Base-by-base conservation (phyloP, 2,797 vertebrate genomes). In the Phyllotis vaccarum region DNA sequence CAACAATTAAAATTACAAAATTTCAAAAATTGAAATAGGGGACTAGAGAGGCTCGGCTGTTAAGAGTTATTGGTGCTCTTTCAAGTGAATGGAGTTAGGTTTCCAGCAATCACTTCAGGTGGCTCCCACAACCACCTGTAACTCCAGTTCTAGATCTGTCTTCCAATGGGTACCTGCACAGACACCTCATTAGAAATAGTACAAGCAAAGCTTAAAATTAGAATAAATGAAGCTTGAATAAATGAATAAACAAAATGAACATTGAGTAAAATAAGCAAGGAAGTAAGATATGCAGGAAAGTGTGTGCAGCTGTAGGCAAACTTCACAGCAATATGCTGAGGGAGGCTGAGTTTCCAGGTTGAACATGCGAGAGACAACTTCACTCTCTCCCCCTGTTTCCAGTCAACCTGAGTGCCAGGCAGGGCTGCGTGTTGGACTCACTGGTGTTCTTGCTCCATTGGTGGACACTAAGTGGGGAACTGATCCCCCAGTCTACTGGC, bases 391-490 rank as follows among this genome's bases (percentile, higher is more conserved):
- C n/a, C n/a, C 46, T 0, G n/a, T 37, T 37, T 24, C 49, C 5
- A 2, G 75, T 6, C 21, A 19, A 10, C 21, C 70, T 10, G 6
- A 2, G 5, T 2, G 6, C 37, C 60, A 12, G 34, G 79, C 82
- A 24, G 0, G 29, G 17, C 74, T 21, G 0, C 13, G 46, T 5
- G 0, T 13, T 34, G 27, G 29, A 12, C n/a, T 27, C 58, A 0
- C 31, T 0, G 0, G 24, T 54, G 46, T 3, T 0, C 76, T 40
- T 6, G 12, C 22, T 2, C 24, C 22, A 13, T 4, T 1, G 14
- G 16, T 14, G 6, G 90, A 16, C 75, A 54, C n/a, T 9, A 43
- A 52, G 10, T 22, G 89, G 6, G 11, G 17, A 5, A 8, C 27
- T 75, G 75, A 24, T 37, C 58, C 37, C 24, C n/a, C 14, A 12